A percentile compares a stretch with the other conserved stretches of the same genome.
Evolutionary conservation across 2,888 invertebrate species (phyloP).

Genomic region (Apodemia zela): DNA sequence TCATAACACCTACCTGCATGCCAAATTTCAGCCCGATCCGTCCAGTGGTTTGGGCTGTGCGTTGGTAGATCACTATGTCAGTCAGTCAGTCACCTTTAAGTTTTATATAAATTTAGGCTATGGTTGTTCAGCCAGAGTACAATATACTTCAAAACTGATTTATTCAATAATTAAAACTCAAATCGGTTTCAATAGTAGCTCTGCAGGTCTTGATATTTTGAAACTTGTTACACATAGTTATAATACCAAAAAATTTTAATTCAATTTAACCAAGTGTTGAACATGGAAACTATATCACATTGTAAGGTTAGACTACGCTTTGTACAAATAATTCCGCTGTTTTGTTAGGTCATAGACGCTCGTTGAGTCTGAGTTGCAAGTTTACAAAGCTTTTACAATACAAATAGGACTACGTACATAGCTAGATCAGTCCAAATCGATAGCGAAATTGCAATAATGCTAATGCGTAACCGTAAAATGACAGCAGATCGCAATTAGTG

Average conservation of each 20-base stretch:
- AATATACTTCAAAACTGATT: too few relatives aligned
- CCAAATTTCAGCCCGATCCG: too few relatives aligned
- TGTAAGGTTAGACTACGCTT: neutral
- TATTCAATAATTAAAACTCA: too few relatives aligned
- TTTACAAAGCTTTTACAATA: constrained; percentile 30
- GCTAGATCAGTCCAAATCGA: constrained; percentile 52
- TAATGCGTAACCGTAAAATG: constrained; percentile 77
- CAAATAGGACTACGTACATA: constrained; percentile 19
- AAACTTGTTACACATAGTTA: too few relatives aligned
- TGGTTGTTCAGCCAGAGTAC: too few relatives aligned
- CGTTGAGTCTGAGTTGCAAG: constrained; percentile 8
- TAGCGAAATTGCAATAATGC: constrained; percentile 62
- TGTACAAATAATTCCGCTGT: neutral
- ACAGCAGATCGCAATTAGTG: constrained; percentile 74
- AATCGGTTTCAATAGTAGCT: too few relatives aligned
- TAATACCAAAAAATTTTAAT: neutral
- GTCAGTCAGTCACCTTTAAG: too few relatives aligned
- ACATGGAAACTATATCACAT: neutral
- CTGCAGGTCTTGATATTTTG: too few relatives aligned
- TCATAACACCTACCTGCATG: too few relatives aligned
- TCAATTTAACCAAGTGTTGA: neutral
- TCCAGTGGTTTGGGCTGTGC: too few relatives aligned
- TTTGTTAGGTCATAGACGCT: constrained; percentile 8
- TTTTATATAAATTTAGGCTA: too few relatives aligned
- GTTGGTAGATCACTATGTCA: too few relatives aligned